A percentile compares a stretch with the other conserved stretches of the same genome.
Conservation (phyloP, 2,888 invertebrate species). For the Hemithea aestivaria region DNA sequence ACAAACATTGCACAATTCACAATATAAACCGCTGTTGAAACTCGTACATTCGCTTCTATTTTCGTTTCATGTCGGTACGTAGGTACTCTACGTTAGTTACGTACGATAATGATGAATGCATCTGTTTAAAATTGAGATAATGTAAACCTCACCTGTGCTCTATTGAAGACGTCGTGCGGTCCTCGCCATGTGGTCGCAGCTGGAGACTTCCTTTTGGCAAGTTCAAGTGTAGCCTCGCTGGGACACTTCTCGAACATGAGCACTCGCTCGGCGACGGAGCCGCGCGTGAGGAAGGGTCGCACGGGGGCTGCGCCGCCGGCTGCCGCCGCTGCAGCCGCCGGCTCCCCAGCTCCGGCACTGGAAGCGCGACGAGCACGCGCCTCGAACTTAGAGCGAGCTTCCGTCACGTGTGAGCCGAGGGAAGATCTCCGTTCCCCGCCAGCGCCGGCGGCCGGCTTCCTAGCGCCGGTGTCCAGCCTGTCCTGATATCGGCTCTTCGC, state of each 20-base stretch:
- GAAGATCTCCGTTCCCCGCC: conserved; percentile 65
- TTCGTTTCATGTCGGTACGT: conserved; percentile 12
- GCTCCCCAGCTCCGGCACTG: conserved; percentile 56
- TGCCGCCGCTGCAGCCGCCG: conserved; percentile 72
- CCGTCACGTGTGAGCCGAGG: conserved; percentile 71
- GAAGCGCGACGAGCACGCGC: conserved; percentile 73
- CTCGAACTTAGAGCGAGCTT: conserved; percentile 72
- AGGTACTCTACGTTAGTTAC: conserved; percentile 1
- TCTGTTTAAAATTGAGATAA: too few species aligned
- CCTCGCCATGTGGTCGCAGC: conserved; percentile 77
- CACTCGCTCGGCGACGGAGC: conserved; percentile 94
- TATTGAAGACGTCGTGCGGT: conserved; percentile 75
- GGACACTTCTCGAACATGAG: conserved; percentile 95
- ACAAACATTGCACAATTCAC: conserved; percentile 23
- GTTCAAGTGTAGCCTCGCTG: conserved; percentile 85
- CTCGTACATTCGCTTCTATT: conserved; percentile 17
- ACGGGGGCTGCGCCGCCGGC: conserved; percentile 78
- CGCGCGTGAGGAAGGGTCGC: conserved; percentile 90
- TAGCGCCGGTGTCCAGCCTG: conserved; percentile 72
- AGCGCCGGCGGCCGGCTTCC: conserved; percentile 67
- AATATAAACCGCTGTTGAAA: conserved; percentile 21
- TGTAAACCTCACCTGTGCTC: conserved; percentile 71
- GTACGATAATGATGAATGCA: too few species aligned
- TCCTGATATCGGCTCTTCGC: conserved; percentile 83
- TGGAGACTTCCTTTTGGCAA: conserved; percentile 80